phyloP scores from a whole-genome alignment of 2,797 vertebrate genomes.

The Pampus argenteus region DNA sequence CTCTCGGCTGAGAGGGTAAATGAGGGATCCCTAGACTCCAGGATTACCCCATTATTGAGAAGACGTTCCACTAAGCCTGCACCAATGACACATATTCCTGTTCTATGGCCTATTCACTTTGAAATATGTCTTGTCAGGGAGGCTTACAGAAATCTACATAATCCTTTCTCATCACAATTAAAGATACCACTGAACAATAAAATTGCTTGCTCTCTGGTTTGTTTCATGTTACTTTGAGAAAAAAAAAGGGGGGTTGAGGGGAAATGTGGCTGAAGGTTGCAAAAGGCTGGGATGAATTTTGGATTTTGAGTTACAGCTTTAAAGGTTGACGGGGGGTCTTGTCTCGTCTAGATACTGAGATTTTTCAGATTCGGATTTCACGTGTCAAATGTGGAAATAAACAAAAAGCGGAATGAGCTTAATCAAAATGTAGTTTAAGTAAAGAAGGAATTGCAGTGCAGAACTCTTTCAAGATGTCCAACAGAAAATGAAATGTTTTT shows the following conservation, averaged over 20 bases:
- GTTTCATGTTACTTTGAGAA: conserved; percentile 83
- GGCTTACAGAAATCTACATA: conserved; percentile 90
- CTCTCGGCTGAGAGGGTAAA: conserved; percentile 83
- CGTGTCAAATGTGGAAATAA: background rate
- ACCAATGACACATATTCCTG: conserved; percentile 87
- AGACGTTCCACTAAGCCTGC: conserved; percentile 86
- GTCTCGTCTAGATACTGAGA: conserved; percentile 10
- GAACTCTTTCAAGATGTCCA: background rate
- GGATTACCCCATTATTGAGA: conserved; percentile 88
- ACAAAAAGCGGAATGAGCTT: background rate
- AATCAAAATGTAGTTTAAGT: background rate
- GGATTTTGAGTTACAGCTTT: no score
- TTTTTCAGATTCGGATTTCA: background rate
- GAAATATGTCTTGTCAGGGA: conserved; percentile 88
- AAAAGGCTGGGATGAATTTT: conserved; percentile 60
- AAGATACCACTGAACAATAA: conserved; percentile 91
- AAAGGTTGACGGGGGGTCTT: conserved; percentile 28
- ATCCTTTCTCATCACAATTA: conserved; percentile 90
- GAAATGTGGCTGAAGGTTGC: conserved; percentile 61
- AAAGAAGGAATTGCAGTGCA: background rate
- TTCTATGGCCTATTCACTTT: conserved; percentile 87
- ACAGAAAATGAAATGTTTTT: background rate
- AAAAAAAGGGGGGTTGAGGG: conserved; percentile 63
- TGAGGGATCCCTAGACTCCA: conserved; percentile 86
- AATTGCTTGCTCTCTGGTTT: conserved; percentile 89